Percentiles rank a stretch among this genome's conserved stretches.
phyloP scores from a whole-genome alignment of 2,888 invertebrate species.

The Acronicta leporina region DNA sequence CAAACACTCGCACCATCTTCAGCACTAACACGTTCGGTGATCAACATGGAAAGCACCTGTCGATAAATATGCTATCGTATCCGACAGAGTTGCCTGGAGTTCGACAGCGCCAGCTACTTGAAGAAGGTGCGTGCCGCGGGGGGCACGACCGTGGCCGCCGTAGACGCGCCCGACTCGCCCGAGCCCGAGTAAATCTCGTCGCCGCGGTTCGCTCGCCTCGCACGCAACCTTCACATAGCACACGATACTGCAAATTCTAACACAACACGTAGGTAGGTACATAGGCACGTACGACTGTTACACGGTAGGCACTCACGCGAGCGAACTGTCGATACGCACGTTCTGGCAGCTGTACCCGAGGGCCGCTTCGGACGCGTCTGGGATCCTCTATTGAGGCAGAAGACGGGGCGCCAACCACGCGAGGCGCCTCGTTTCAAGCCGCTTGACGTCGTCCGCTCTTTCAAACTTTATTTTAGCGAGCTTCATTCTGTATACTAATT shows the following conservation, averaged over 20 bases:
- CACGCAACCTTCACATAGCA: conserved; percentile 45
- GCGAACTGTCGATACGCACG: conserved; percentile 45
- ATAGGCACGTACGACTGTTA: conserved; percentile 33
- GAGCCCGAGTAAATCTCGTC: conserved; percentile 79
- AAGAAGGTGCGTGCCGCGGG: conserved; percentile 81
- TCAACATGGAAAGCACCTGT: conserved; percentile 24
- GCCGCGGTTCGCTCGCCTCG: conserved; percentile 46
- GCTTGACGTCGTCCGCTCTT: conserved; percentile 58
- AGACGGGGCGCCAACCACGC: conserved; percentile 9
- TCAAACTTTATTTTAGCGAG: conserved; percentile 54
- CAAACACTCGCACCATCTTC: conserved; percentile 13
- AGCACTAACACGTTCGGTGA: conserved; percentile 20
- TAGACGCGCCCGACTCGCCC: conserved; percentile 85
- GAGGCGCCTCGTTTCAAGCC: conserved; percentile 44
- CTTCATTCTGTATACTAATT: conserved; percentile 64
- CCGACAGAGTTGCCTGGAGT: conserved; percentile 87
- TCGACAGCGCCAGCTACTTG: conserved; percentile 87
- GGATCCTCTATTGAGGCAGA: conserved; percentile 14
- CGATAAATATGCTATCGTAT: conserved; percentile 63
- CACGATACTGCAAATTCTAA: conserved; percentile 37
- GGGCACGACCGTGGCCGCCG: conserved; percentile 77
- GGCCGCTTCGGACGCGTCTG: conserved; percentile 52
- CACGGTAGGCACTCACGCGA: conserved; percentile 49
- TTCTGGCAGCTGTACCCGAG: conserved; percentile 39
- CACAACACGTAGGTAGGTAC: conserved; percentile 40